Evolutionary conservation across 2,797 vertebrate genomes (phyloP).

Genomic region (Sternotherus odoratus): DNA sequence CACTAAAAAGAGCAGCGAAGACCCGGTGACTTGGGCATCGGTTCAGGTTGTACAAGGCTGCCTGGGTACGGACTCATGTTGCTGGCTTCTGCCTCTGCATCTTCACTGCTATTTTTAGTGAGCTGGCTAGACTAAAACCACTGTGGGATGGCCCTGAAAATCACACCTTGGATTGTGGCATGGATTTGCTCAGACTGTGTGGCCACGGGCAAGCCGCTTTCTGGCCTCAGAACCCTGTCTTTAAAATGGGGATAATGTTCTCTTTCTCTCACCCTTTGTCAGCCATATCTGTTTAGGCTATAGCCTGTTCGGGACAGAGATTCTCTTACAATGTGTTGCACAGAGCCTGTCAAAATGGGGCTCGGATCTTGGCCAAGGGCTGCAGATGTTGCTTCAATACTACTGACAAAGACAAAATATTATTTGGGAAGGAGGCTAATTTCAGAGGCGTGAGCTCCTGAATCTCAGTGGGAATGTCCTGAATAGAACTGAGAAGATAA

Average conservation of each 20-base stretch:
- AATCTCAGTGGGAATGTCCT: background rate
- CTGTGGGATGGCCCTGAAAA: background rate
- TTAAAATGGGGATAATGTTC: background rate
- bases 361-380: background rate
- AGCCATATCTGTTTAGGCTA: background rate
- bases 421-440: background rate
- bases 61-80: background rate
- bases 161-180: background rate
- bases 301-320: background rate
- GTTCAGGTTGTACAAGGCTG: background rate
- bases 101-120: background rate
- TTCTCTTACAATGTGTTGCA: background rate
- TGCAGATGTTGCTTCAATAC: background rate
- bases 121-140: background rate
- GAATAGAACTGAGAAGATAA: background rate
- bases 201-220: background rate
- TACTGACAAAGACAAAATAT: background rate
- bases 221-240: background rate
- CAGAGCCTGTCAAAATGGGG: background rate
- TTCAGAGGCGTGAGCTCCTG: background rate
- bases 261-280: background rate
- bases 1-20: background rate
- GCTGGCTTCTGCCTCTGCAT: background rate
- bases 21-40: background rate
- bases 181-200: background rate